A percentile compares a stretch with the other conserved stretches of the same genome.
Evolutionary conservation across 2,888 invertebrate species (phyloP).

Genomic region (Elmis aenea): DNA sequence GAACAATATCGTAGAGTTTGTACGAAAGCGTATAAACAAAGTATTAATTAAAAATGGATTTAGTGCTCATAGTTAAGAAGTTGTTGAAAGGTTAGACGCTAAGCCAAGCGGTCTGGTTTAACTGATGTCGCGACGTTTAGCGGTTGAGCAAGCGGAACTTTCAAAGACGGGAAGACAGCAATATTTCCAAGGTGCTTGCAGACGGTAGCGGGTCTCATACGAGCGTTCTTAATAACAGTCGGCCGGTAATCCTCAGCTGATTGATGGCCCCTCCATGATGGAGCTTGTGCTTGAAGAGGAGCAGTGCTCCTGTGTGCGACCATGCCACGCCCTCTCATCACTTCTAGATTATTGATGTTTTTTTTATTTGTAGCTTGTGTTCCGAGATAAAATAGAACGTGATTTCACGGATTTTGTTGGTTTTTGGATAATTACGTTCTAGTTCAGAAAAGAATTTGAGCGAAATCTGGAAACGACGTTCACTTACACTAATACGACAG

Average conservation of each 20-base stretch:
- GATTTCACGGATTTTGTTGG: no score
- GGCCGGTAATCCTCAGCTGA: constrained; percentile 44
- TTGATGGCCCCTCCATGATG: constrained; percentile 45
- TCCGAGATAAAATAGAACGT: constrained; percentile 17
- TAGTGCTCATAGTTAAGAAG: constrained; percentile 13
- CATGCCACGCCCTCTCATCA: constrained; percentile 33
- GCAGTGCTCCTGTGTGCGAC: constrained; percentile 21
- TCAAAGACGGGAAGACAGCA: constrained; percentile 35
- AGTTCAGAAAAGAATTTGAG: no score
- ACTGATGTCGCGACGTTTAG: constrained; percentile 17
- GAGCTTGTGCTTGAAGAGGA: constrained; percentile 27
- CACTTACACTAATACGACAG: no score
- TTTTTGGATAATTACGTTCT: no score
- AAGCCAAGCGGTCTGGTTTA: no score
- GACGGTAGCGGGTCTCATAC: constrained; percentile 37
- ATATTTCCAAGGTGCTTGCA: constrained; percentile 39
- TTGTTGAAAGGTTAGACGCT: constrained; percentile 9
- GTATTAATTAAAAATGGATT: constrained; percentile 24
- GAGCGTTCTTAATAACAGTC: constrained; percentile 47
- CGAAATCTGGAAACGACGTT: no score
- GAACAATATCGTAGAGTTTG: no score
- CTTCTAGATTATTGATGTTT: constrained; percentile 36
- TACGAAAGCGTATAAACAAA: constrained; percentile 1
- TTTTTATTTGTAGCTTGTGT: constrained; percentile 20
- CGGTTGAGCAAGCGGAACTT: constrained; percentile 34